Evolutionary conservation across 2,888 invertebrate species (phyloP).

Genomic region (Lamproptera curius): DNA sequence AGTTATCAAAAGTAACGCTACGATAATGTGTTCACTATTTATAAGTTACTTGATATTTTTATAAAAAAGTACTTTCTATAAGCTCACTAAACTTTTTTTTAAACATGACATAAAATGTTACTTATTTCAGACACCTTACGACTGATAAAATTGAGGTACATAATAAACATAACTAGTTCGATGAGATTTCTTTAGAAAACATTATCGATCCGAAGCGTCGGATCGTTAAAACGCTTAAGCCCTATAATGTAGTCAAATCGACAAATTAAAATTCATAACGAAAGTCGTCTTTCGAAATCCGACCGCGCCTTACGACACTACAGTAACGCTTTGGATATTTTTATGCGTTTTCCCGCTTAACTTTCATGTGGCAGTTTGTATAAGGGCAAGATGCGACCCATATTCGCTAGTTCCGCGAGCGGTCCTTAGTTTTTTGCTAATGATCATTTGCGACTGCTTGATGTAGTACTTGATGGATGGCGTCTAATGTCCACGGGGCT

Average conservation of each 20-base stretch:
- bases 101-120: too few species aligned
- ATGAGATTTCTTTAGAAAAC: too few species aligned
- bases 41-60: too few species aligned
- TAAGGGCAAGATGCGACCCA: constrained; percentile 24
- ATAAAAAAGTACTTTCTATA: too few species aligned
- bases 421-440: constrained; percentile 25
- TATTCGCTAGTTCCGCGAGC: constrained; percentile 21
- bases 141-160: too few species aligned
- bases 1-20: too few species aligned
- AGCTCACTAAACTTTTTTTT: too few species aligned
- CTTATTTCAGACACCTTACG: too few species aligned
- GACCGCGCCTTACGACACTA: background rate
- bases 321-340: constrained; percentile 10
- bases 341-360: constrained; percentile 2
- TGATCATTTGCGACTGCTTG: constrained; percentile 25
- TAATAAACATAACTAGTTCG: too few species aligned
- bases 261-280: constrained; percentile 4
- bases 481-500: constrained; percentile 19
- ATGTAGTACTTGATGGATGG: constrained; percentile 23
- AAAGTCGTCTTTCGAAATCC: constrained; percentile 12
- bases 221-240: too few species aligned
- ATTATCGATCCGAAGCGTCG: too few species aligned
- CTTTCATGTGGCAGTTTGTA: constrained; percentile 9
- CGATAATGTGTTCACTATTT: too few species aligned
- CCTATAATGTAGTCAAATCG: background rate